Conservation (phyloP, 2,113 vertebrate species). For the Poicephalus meyeri region DNA sequence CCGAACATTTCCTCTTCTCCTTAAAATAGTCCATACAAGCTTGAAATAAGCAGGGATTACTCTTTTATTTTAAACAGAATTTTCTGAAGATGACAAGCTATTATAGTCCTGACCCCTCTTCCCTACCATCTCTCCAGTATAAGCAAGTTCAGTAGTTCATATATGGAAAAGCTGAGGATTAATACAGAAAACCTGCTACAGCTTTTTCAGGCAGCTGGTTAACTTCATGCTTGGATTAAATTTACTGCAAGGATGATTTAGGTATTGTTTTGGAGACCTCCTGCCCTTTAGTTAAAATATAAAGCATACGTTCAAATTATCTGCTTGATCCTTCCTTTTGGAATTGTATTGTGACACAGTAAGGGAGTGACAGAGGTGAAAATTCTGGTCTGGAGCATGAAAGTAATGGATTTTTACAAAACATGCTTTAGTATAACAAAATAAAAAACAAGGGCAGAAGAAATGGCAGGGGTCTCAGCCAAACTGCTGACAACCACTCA, state of each 20-base stretch:
- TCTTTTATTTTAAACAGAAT: neutral
- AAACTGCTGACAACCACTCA: neutral
- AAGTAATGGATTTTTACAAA: neutral
- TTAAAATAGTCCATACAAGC: neutral
- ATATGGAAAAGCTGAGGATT: neutral
- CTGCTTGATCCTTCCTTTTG: neutral
- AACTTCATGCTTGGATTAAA: neutral
- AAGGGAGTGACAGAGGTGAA: neutral
- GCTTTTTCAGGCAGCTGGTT: neutral
- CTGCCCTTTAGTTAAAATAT: neutral
- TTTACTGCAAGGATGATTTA: neutral
- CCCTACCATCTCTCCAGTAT: neutral
- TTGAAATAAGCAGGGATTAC: neutral
- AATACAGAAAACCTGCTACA: neutral
- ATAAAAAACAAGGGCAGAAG: neutral
- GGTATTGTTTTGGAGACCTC: neutral
- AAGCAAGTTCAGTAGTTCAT: neutral
- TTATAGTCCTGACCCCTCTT: neutral
- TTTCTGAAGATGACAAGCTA: neutral
- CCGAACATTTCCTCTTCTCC: neutral
- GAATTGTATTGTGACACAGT: neutral
- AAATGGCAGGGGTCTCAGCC: neutral
- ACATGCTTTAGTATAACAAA: neutral
- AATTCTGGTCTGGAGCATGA: neutral
- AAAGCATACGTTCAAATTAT: neutral